Evolutionary conservation across 2,888 invertebrate genomes (phyloP).

Genomic region (Aphidius colemani): DNA sequence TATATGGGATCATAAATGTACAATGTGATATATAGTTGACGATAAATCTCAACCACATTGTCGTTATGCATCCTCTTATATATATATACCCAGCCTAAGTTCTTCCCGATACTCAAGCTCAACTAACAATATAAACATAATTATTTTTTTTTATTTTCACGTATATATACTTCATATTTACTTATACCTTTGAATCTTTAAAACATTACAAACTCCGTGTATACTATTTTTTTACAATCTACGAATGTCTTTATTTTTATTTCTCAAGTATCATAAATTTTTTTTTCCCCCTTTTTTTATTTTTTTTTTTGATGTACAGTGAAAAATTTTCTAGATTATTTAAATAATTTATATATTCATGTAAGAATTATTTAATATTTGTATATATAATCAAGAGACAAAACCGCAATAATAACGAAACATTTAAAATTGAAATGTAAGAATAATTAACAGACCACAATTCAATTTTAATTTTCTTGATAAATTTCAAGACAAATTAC

Average conservation of each 20-base stretch:
- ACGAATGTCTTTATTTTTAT: neutral
- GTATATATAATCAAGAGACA: neutral
- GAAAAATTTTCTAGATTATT: neutral
- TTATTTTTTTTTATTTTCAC: no score
- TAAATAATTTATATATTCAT: neutral
- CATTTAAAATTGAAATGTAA: constrained; percentile 11
- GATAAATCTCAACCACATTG: constrained; percentile 51
- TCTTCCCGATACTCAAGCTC: no score
- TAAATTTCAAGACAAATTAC: constrained; percentile 30
- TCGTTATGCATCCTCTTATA: constrained; percentile 38
- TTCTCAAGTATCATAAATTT: no score
- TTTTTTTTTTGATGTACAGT: neutral
- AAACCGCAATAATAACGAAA: constrained; percentile 10
- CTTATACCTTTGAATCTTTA: no score
- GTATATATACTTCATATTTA: no score
- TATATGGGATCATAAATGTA: constrained; percentile 43
- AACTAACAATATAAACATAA: no score
- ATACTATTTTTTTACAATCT: no score
- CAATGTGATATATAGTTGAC: constrained; percentile 49
- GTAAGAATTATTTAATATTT: no score
- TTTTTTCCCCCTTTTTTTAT: neutral
- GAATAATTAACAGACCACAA: constrained; percentile 35
- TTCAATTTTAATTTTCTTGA: constrained; percentile 40
- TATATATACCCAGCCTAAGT: neutral
- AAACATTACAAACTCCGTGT: no score